Evolutionary conservation across 1,140 invertebrate species (phyloP).

Genomic region (Varroa destructor): DNA sequence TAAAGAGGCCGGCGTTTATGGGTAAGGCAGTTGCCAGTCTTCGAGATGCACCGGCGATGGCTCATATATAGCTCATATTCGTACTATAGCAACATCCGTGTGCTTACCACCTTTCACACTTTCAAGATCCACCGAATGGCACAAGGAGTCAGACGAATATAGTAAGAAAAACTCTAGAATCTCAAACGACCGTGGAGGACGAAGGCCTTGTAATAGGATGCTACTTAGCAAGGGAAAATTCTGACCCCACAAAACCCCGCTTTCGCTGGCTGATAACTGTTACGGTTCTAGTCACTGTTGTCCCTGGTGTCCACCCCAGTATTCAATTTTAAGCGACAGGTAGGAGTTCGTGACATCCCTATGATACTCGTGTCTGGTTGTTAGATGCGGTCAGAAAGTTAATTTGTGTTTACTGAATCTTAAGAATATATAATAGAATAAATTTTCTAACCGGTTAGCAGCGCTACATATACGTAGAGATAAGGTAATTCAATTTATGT

Average conservation of each 20-base stretch:
- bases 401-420: too few relatives aligned
- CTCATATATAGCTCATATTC: slow-evolving; percentile 9
- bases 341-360: too few relatives aligned
- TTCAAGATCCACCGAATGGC: too few relatives aligned
- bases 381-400: too few relatives aligned
- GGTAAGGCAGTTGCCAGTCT: slow-evolving; percentile 36
- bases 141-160: too few relatives aligned
- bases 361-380: too few relatives aligned
- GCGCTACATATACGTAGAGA: too few relatives aligned
- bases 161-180: not conserved
- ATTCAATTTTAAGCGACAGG: too few relatives aligned
- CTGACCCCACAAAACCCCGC: slow-evolving; percentile 50
- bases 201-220: slow-evolving; percentile 50
- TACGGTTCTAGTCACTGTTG: slow-evolving; percentile 27
- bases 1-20: slow-evolving; percentile 45
- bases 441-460: too few relatives aligned
- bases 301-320: too few relatives aligned
- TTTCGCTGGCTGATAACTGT: slow-evolving; percentile 46
- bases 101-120: slow-evolving; percentile 37
- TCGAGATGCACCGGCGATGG: slow-evolving; percentile 29
- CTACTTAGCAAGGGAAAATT: slow-evolving; percentile 53
- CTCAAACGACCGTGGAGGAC: not conserved
- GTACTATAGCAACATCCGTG: slow-evolving; percentile 27
- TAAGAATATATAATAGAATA: too few relatives aligned
- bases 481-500: too few relatives aligned